Percentiles rank a stretch among this genome's conserved stretches.
Evolutionary conservation across 1,140 invertebrate genomes (phyloP).

Genomic region (Pseudomyrmex pallidus): DNA sequence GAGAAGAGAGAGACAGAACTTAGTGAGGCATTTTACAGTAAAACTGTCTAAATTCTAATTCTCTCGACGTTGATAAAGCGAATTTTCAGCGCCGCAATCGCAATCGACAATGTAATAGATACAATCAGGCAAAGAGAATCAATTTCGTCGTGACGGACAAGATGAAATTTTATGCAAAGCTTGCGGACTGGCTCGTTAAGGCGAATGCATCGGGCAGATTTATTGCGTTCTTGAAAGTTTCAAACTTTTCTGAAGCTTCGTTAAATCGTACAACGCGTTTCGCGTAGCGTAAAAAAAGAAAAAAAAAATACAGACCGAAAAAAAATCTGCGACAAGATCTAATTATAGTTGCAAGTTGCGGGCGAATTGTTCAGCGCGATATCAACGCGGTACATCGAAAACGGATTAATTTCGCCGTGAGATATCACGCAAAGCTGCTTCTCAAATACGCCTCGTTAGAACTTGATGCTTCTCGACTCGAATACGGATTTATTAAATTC

Average conservation of each 20-base stretch:
- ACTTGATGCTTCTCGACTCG: conserved; percentile 23
- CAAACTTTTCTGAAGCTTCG: conserved; percentile 35
- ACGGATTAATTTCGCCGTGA: conserved; percentile 53
- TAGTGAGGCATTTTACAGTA: too few relatives aligned
- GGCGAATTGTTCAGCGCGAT: neutral
- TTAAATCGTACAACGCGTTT: conserved; percentile 16
- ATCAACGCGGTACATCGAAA: conserved; percentile 46
- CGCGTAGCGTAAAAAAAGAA: too few relatives aligned
- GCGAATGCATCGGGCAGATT: conserved; percentile 37
- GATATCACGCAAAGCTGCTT: conserved; percentile 53
- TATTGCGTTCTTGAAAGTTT: conserved; percentile 48
- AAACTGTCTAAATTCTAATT: too few relatives aligned
- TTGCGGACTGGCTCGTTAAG: conserved; percentile 40
- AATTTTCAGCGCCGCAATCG: neutral
- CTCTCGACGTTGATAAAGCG: neutral
- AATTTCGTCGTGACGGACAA: conserved; percentile 5
- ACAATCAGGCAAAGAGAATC: conserved; percentile 25
- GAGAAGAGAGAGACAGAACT: too few relatives aligned
- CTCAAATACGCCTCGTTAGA: conserved; percentile 40
- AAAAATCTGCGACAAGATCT: conserved; percentile 15
- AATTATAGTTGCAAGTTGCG: neutral
- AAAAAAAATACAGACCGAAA: neutral
- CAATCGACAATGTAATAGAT: neutral
- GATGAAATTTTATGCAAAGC: conserved; percentile 53
- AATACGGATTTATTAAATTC: conserved; percentile 54